These are phyloP conservation scores for Erinaceus europaeus DNA, from an alignment of 2,113 vertebrate species.

Conservation along the genomic window DNA sequence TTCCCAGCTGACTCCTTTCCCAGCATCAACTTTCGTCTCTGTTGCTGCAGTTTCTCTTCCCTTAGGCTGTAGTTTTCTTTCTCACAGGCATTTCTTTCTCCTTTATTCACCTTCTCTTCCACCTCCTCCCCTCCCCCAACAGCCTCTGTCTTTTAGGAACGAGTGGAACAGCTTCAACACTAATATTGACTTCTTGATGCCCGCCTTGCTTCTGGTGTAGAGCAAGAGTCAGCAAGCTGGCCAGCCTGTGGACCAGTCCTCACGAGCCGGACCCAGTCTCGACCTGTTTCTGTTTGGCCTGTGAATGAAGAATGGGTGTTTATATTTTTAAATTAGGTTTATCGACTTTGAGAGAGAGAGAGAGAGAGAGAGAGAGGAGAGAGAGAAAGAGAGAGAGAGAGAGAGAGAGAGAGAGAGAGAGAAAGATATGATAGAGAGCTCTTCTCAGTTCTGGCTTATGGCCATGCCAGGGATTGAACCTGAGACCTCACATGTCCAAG, in stretches of 20 bases:
- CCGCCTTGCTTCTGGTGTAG: not conserved
- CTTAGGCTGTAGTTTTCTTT: not conserved
- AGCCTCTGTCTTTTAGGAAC: not conserved
- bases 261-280: too few species aligned
- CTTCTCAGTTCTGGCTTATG: too few species aligned
- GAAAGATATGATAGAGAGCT: too few species aligned
- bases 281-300: not conserved
- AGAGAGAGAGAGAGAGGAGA: too few species aligned
- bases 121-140: not conserved
- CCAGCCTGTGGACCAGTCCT: not conserved
- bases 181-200: not conserved
- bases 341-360: too few species aligned
- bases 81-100: not conserved
- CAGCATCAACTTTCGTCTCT: not conserved
- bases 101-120: not conserved
- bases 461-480: too few species aligned
- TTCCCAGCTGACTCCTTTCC: too few species aligned
- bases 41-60: not conserved
- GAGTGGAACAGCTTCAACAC: not conserved
- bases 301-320: not conserved
- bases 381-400: too few species aligned
- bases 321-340: too few species aligned
- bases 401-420: too few species aligned
- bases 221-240: not conserved
- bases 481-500: too few species aligned